A percentile compares a stretch with the other conserved stretches of the same genome.
These are phyloP conservation scores for Chouioia cunea DNA, from an alignment of 2,888 invertebrate species.

Conservation along the genomic window DNA sequence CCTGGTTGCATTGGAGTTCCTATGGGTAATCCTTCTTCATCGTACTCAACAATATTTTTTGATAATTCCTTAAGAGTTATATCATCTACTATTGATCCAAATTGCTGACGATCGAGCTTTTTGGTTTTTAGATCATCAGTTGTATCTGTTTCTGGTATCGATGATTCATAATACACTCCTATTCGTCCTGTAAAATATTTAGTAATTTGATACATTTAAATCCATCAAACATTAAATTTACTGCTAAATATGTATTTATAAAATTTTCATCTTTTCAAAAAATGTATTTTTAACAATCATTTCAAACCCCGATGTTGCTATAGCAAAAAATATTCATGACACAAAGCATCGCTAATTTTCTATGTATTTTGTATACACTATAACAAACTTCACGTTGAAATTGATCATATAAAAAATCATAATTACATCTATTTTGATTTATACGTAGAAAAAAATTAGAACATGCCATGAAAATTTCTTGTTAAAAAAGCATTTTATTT, in stretches of 20 bases:
- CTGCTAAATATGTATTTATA: too few species aligned
- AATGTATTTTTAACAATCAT: slow-evolving; percentile 19
- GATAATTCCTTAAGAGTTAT: slow-evolving; percentile 46
- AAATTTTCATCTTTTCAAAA: slow-evolving; percentile 12
- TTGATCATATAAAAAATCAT: too few species aligned
- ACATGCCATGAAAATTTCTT: too few species aligned
- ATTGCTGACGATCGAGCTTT: slow-evolving; percentile 49
- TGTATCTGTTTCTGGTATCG: slow-evolving; percentile 66
- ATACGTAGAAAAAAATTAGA: too few species aligned
- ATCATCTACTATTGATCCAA: slow-evolving; percentile 54
- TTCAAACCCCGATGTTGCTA: too few species aligned
- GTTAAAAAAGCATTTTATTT: too few species aligned
- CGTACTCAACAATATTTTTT: slow-evolving; percentile 57
- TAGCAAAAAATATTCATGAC: too few species aligned
- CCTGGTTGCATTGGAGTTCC: slow-evolving; percentile 64
- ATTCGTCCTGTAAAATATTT: slow-evolving; percentile 69
- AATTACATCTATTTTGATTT: too few species aligned
- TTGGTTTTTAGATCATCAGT: slow-evolving; percentile 36
- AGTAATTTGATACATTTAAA: background rate
- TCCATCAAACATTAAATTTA: too few species aligned
- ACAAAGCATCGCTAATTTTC: too few species aligned
- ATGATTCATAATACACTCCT: slow-evolving; percentile 69
- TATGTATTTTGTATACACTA: background rate
- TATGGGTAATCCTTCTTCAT: slow-evolving; percentile 69
- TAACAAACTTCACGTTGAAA: background rate